A percentile compares a stretch with the other conserved stretches of the same genome.
Evolutionary conservation across 2,113 vertebrate species (phyloP).

Genomic region (Sinocyclocheilus rhinocerous): DNA sequence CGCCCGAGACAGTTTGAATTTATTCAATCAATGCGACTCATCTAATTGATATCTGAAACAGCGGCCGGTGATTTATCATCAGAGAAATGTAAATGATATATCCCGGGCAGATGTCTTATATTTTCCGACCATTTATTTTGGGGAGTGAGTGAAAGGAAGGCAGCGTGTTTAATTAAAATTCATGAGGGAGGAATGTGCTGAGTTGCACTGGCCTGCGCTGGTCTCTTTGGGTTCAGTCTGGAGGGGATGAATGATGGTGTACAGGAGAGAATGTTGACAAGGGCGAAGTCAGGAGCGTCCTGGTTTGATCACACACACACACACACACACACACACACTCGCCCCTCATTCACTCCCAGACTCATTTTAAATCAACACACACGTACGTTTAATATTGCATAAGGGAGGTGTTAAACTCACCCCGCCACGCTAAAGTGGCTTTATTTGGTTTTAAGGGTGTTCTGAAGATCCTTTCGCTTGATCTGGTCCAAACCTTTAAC

Average conservation of each 20-base stretch:
- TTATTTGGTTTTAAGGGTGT: constrained; percentile 16
- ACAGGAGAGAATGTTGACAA: constrained; percentile 84
- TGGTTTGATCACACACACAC: constrained; percentile 62
- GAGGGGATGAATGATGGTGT: constrained; percentile 86
- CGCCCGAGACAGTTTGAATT: constrained; percentile 35
- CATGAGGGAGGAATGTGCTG: constrained; percentile 91
- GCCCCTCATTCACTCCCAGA: constrained; percentile 20
- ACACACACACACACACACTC: neutral
- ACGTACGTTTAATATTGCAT: constrained; percentile 21
- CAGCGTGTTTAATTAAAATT: constrained; percentile 89
- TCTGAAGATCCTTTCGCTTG: neutral
- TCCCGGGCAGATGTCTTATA: constrained; percentile 91
- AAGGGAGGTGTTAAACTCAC: constrained; percentile 17
- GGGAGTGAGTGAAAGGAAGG: constrained; percentile 62
- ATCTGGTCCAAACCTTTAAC: constrained; percentile 18
- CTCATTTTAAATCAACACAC: constrained; percentile 22
- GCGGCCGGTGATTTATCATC: constrained; percentile 86
- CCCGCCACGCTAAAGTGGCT: neutral
- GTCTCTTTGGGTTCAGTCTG: constrained; percentile 82
- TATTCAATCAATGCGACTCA: constrained; percentile 50
- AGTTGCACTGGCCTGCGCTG: constrained; percentile 88
- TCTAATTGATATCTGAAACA: constrained; percentile 71
- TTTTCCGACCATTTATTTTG: constrained; percentile 93
- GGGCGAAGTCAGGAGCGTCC: constrained; percentile 78
- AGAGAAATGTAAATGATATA: constrained; percentile 89